Evolutionary conservation across 2,888 invertebrate species (phyloP).

Genomic region (Pecten maximus): DNA sequence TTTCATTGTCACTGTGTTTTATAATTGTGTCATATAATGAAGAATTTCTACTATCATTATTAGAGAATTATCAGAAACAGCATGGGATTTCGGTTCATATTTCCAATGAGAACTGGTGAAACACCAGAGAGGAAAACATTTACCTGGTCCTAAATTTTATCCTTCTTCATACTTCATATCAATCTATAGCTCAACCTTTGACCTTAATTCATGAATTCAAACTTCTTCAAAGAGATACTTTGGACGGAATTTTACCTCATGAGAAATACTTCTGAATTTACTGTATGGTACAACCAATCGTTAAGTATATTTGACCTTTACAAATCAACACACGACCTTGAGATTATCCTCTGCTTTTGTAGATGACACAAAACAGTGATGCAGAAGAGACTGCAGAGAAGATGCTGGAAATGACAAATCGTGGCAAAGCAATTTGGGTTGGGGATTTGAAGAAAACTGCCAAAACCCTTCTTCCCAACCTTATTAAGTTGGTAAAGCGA

Average conservation of each 20-base stretch:
- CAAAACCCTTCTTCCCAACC: conserved; percentile 66
- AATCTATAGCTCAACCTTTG: too few species aligned
- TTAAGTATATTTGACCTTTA: too few species aligned
- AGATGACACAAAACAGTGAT: conserved; percentile 43
- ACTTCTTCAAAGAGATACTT: too few species aligned
- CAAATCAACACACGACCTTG: not conserved
- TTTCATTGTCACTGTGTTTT: not conserved
- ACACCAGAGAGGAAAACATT: too few species aligned
- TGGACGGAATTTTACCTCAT: too few species aligned
- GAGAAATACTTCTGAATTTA: too few species aligned
- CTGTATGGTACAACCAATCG: too few species aligned
- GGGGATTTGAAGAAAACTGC: conserved; percentile 69
- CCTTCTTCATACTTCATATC: too few species aligned
- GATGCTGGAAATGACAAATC: conserved; percentile 65
- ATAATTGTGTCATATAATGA: not conserved
- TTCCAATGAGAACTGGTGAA: not conserved
- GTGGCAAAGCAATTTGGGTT: conserved; percentile 54
- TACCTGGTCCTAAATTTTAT: too few species aligned
- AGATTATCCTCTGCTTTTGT: not conserved
- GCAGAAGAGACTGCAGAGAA: conserved; percentile 63
- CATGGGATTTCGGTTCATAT: not conserved
- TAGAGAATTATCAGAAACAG: not conserved
- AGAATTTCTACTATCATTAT: not conserved
- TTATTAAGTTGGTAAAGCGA: conserved; percentile 70
- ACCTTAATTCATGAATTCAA: too few species aligned